A percentile compares a stretch with the other conserved stretches of the same genome.
phyloP scores from a whole-genome alignment of 2,888 invertebrate genomes.

The Phragmatobia fuliginosa region DNA sequence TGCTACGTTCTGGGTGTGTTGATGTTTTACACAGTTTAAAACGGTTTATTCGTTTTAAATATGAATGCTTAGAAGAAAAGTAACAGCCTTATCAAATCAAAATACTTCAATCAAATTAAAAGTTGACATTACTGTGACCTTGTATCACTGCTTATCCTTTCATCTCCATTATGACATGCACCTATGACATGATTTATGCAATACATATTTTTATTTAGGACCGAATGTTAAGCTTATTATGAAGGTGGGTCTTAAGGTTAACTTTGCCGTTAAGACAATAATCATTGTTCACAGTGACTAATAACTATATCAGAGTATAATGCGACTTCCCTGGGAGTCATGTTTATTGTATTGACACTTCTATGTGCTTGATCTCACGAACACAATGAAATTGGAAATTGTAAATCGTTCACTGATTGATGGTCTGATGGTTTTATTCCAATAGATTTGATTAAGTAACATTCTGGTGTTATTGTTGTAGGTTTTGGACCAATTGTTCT shows the following conservation, averaged over 20 bases:
- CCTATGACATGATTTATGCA: constrained; percentile 61
- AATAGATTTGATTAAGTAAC: constrained; percentile 6
- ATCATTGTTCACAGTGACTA: constrained; percentile 43
- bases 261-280: constrained; percentile 46
- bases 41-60: constrained; percentile 49
- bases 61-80: constrained; percentile 51
- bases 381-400: constrained; percentile 40
- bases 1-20: constrained; percentile 60
- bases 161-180: constrained; percentile 59
- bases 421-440: constrained; percentile 20
- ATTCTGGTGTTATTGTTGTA: not conserved
- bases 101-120: constrained; percentile 37
- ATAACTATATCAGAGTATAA: constrained; percentile 36
- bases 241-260: constrained; percentile 54
- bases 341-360: constrained; percentile 45
- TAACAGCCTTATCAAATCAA: constrained; percentile 53
- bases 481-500: too few species aligned
- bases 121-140: constrained; percentile 66
- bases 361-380: constrained; percentile 34
- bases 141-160: constrained; percentile 65
- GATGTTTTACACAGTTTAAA: constrained; percentile 54
- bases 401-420: constrained; percentile 25
- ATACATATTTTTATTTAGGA: constrained; percentile 57
- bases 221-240: constrained; percentile 45
- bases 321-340: constrained; percentile 31